Evolutionary conservation across 1,140 invertebrate species (phyloP).

Genomic region (Manduca sexta): DNA sequence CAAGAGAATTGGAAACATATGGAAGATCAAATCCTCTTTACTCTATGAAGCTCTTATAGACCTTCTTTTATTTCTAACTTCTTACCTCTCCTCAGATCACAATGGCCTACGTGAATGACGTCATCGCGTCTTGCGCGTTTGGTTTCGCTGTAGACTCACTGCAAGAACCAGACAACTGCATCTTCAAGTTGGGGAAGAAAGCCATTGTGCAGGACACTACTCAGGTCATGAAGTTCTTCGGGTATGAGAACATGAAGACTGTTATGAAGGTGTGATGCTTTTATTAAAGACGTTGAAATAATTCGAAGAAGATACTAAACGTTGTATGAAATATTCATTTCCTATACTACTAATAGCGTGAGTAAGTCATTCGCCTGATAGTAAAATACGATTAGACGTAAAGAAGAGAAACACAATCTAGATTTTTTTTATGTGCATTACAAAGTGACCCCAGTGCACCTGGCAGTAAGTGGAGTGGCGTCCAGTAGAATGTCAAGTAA

Average conservation of each 20-base stretch:
- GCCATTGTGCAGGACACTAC: conserved; percentile 27
- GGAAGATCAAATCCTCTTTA: too few species aligned
- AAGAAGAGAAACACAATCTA: too few species aligned
- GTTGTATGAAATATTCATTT: too few species aligned
- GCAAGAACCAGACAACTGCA: conserved; percentile 21
- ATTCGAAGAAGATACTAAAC: too few species aligned
- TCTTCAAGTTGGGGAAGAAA: conserved; percentile 22
- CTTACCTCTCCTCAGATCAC: conserved; percentile 11
- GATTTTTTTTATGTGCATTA: too few species aligned
- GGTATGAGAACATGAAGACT: conserved; percentile 25
- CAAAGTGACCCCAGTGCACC: too few species aligned
- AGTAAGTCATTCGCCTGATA: not conserved
- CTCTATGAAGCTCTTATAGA: too few species aligned
- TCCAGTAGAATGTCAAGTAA: too few species aligned
- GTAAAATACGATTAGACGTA: not conserved
- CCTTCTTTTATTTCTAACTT: not conserved
- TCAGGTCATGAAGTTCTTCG: conserved; percentile 33
- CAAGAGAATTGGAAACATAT: too few species aligned
- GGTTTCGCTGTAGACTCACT: conserved; percentile 28
- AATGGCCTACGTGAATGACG: conserved; percentile 28
- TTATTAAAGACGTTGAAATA: not conserved
- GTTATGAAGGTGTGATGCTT: conserved; percentile 23
- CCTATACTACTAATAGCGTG: too few species aligned
- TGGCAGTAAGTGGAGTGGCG: too few species aligned
- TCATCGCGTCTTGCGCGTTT: conserved; percentile 31